A percentile compares a stretch with the other conserved stretches of the same genome.
These are phyloP conservation scores for Drosophila ustulata DNA, from an alignment of 2,888 invertebrate species.

Conservation along the genomic window DNA sequence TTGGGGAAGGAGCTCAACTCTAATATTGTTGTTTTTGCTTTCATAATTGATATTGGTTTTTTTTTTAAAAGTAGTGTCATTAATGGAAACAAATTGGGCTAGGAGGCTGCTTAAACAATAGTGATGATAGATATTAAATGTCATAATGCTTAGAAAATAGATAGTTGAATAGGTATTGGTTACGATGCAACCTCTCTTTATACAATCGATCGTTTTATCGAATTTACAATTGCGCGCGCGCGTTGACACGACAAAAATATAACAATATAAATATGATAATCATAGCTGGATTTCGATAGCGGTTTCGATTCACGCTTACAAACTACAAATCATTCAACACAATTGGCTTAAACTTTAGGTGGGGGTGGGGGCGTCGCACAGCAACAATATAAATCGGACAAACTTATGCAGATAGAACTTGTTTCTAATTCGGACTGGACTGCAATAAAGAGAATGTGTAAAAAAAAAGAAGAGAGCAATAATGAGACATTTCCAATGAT, in stretches of 20 bases:
- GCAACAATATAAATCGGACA: slow-evolving; percentile 75
- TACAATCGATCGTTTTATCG: slow-evolving; percentile 19
- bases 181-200: slow-evolving; percentile 26
- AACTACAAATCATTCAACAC: slow-evolving; percentile 59
- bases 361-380: slow-evolving; percentile 59
- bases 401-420: slow-evolving; percentile 61
- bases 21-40: slow-evolving; percentile 4
- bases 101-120: slow-evolving; percentile 36
- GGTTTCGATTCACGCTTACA: slow-evolving; percentile 50
- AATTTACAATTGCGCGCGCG: slow-evolving; percentile 44
- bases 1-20: slow-evolving; percentile 14
- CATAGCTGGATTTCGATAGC: slow-evolving; percentile 37
- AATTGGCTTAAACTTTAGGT: slow-evolving; percentile 54
- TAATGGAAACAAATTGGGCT: slow-evolving; percentile 29
- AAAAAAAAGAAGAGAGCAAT: slow-evolving; percentile 10
- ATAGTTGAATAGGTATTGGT: slow-evolving; percentile 6
- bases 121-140: slow-evolving; percentile 33
- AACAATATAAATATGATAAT: slow-evolving; percentile 61
- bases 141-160: slow-evolving; percentile 39
- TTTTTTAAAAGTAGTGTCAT: slow-evolving; percentile 19
- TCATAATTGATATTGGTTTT: neutral
- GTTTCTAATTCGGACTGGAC: slow-evolving; percentile 71
- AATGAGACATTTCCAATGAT: slow-evolving; percentile 6
- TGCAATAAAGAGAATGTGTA: slow-evolving; percentile 52
- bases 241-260: slow-evolving; percentile 24